Percentiles rank a stretch among this genome's conserved stretches.
phyloP scores from a whole-genome alignment of 2,888 invertebrate genomes.

The Drosophila flavopinicola region DNA sequence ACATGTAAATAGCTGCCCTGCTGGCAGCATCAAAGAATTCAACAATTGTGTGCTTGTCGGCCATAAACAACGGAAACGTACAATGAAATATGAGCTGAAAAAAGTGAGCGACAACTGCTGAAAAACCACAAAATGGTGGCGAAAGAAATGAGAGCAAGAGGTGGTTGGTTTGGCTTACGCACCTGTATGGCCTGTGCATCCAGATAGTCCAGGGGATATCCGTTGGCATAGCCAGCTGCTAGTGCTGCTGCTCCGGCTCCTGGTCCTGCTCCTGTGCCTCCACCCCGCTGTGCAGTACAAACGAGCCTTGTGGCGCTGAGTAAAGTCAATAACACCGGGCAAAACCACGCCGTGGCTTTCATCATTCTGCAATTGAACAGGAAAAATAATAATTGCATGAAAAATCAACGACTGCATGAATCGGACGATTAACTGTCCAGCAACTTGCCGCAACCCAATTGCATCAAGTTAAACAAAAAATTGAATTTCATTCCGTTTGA shows the following conservation, averaged over 20 bases:
- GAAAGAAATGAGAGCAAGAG: neutral
- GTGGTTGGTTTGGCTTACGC: constrained; percentile 47
- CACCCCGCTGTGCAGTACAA: constrained; percentile 82
- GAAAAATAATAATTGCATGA: constrained; percentile 32
- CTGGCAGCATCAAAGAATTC: constrained; percentile 34
- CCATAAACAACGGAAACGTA: constrained; percentile 21
- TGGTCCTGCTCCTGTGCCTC: constrained; percentile 2
- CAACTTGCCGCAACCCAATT: constrained; percentile 8
- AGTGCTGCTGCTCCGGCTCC: constrained; percentile 1
- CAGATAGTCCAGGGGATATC: constrained; percentile 80
- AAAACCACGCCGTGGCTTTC: constrained; percentile 85
- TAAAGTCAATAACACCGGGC: constrained; percentile 83
- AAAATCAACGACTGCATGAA: constrained; percentile 34
- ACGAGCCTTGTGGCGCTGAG: constrained; percentile 83
- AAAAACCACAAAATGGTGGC: constrained; percentile 27
- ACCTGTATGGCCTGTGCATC: constrained; percentile 82
- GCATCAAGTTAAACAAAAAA: constrained; percentile 30
- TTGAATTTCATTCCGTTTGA: constrained; percentile 30
- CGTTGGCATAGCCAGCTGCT: constrained; percentile 57
- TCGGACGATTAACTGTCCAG: constrained; percentile 16
- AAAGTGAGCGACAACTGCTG: constrained; percentile 50
- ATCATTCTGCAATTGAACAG: constrained; percentile 74
- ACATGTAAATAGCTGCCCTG: constrained; percentile 1
- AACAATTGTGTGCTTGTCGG: constrained; percentile 15
- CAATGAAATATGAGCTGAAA: constrained; percentile 39